Percentiles rank a stretch among this genome's conserved stretches.
These are phyloP conservation scores for Latrodectus hesperus DNA, from an alignment of 2,888 invertebrate species.

Conservation along the genomic window DNA sequence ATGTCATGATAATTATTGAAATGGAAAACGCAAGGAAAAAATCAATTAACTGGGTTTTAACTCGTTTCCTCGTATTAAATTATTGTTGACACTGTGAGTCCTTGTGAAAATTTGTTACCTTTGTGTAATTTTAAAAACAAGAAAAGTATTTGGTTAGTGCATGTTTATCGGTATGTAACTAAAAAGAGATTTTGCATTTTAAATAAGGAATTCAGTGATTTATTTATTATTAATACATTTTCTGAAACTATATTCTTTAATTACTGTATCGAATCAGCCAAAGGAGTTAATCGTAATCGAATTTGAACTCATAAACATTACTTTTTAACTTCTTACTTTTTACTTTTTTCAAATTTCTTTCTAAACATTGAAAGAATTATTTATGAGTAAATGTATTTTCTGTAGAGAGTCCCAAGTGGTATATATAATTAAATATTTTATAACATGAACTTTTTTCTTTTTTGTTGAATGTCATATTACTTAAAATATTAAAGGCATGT, in stretches of 20 bases:
- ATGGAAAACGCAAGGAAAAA: slow-evolving; percentile 44
- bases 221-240: not conserved
- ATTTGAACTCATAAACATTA: not conserved
- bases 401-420: too few species aligned
- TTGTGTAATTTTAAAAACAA: not conserved
- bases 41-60: slow-evolving; percentile 44
- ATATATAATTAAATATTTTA: too few species aligned
- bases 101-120: not conserved
- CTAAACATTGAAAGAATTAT: too few species aligned
- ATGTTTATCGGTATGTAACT: not conserved
- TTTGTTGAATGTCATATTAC: too few species aligned
- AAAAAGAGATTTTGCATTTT: not conserved
- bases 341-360: too few species aligned
- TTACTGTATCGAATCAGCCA: not conserved
- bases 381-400: too few species aligned
- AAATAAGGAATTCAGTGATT: not conserved
- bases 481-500: too few species aligned
- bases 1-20: slow-evolving; percentile 33
- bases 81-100: slow-evolving; percentile 38
- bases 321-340: not conserved
- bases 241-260: not conserved
- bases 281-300: not conserved
- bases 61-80: slow-evolving; percentile 39
- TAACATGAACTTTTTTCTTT: too few species aligned
- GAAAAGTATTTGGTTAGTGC: not conserved